Conservation (phyloP, 2,888 invertebrate genomes). For the Phaonia tiefii region DNA sequence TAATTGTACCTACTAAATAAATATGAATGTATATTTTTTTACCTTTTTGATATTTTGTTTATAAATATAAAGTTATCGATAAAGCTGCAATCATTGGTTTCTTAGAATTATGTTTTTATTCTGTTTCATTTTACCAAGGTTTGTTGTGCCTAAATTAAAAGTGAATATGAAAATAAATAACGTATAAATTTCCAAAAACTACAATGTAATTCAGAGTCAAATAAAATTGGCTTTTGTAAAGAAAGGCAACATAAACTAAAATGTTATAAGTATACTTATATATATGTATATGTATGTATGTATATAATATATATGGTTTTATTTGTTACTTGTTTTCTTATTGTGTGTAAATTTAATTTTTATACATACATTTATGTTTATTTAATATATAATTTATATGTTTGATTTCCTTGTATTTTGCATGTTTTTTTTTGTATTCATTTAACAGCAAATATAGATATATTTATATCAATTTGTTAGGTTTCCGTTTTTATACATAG, state of each 20-base stretch:
- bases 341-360: no score
- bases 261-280: neutral
- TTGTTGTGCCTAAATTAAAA: slow-evolving; percentile 6
- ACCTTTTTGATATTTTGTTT: no score
- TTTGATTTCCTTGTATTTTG: slow-evolving; percentile 38
- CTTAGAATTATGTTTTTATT: no score
- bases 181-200: slow-evolving; percentile 23
- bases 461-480: slow-evolving; percentile 46
- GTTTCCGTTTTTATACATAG: slow-evolving; percentile 29
- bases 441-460: slow-evolving; percentile 66
- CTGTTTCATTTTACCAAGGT: slow-evolving; percentile 14
- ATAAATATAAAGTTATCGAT: slow-evolving; percentile 9
- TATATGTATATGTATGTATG: no score
- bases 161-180: neutral
- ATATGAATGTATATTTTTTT: no score
- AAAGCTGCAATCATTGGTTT: slow-evolving; percentile 31
- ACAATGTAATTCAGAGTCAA: no score
- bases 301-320: no score
- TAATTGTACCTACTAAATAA: no score
- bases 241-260: neutral
- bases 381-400: slow-evolving; percentile 45
- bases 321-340: no score
- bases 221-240: neutral
- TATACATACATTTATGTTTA: no score
- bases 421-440: slow-evolving; percentile 41